These are phyloP conservation scores for Odocoileus hemionus DNA, from an alignment of 2,113 vertebrate genomes.

Conservation along the genomic window DNA sequence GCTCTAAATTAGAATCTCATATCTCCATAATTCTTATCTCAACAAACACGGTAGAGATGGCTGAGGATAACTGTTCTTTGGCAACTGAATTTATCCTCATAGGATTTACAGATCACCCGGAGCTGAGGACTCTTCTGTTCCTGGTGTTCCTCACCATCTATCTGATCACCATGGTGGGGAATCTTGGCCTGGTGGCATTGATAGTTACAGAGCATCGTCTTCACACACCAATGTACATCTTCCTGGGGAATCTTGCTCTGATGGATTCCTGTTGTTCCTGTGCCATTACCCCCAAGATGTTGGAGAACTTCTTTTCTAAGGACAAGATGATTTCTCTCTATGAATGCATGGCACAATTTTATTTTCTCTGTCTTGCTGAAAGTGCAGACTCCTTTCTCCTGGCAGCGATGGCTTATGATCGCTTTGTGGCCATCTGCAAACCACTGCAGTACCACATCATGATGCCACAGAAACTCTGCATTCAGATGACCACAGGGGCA, in stretches of 20 bases:
- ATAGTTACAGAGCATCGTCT: background rate
- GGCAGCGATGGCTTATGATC: background rate
- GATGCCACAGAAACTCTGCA: background rate
- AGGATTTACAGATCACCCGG: background rate
- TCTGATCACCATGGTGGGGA: background rate
- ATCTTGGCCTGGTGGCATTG: background rate
- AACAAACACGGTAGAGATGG: background rate
- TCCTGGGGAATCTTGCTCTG: background rate
- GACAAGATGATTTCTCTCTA: background rate
- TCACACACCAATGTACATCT: slow-evolving; percentile 5
- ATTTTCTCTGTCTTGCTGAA: background rate
- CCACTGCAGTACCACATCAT: background rate
- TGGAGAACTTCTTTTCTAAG: background rate
- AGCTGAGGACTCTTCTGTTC: background rate
- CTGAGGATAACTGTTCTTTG: background rate
- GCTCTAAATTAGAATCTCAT: background rate
- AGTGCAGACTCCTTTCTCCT: background rate
- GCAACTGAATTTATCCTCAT: background rate
- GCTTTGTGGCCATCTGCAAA: background rate
- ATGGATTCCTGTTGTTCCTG: background rate
- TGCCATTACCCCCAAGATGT: background rate
- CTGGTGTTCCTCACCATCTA: background rate
- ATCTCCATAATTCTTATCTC: background rate
- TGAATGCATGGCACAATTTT: background rate
- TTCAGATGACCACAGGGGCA: background rate